A percentile compares a stretch with the other conserved stretches of the same genome.
phyloP scores from a whole-genome alignment of 1,140 invertebrate genomes.

The Trissolcus basalis region DNA sequence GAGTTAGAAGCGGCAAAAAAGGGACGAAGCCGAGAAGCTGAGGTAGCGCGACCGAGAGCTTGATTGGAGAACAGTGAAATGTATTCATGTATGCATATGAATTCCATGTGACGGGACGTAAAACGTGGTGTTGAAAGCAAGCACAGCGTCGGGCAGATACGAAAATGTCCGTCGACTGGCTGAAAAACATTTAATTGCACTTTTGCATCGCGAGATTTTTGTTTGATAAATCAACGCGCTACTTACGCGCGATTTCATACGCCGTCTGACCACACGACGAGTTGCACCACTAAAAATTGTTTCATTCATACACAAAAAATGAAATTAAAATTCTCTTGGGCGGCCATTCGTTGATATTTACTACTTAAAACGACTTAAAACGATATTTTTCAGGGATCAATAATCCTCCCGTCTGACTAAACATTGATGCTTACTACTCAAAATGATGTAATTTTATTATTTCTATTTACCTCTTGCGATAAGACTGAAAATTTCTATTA shows the following conservation, averaged over 20 bases:
- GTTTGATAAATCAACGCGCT: constrained; percentile 37
- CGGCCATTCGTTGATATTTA: too few species aligned
- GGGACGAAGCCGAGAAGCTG: constrained; percentile 39
- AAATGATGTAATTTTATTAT: too few species aligned
- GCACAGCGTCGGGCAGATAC: constrained; percentile 47
- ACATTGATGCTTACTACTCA: too few species aligned
- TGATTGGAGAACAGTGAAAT: constrained; percentile 66
- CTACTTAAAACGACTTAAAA: too few species aligned
- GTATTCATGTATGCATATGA: constrained; percentile 67
- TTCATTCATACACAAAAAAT: too few species aligned
- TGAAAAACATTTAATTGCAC: constrained; percentile 65
- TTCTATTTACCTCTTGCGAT: too few species aligned
- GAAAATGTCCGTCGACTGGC: constrained; percentile 54
- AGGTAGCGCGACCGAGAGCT: constrained; percentile 52
- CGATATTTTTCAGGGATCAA: too few species aligned
- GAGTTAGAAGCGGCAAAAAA: constrained; percentile 31
- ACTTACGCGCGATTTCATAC: constrained; percentile 8
- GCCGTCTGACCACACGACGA: too few species aligned
- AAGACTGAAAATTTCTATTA: too few species aligned
- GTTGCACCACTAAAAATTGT: too few species aligned
- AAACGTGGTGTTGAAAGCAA: constrained; percentile 56
- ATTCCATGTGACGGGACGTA: constrained; percentile 59
- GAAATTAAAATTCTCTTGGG: too few species aligned
- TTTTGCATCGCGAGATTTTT: constrained; percentile 38
- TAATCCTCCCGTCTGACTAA: too few species aligned